phyloP scores from a whole-genome alignment of 2,797 vertebrate species.

The Cynopterus sphinx region DNA sequence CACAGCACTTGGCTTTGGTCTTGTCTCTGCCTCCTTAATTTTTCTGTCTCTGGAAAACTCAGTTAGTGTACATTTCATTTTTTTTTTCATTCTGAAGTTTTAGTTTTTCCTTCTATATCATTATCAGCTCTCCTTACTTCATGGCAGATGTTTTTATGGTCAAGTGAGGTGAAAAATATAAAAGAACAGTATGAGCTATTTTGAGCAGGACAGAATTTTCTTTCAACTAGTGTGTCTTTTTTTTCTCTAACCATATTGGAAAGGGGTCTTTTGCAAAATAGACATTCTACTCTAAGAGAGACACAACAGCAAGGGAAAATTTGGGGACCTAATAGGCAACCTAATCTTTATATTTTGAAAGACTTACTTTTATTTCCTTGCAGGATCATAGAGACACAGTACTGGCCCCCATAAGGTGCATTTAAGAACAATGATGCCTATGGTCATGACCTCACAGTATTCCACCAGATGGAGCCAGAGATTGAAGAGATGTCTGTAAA shows the following conservation, averaged over 20 bases:
- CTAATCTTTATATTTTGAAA: background rate
- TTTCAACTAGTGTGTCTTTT: background rate
- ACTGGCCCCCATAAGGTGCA: background rate
- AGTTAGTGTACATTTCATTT: background rate
- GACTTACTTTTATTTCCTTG: background rate
- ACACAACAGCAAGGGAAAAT: background rate
- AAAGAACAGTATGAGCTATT: background rate
- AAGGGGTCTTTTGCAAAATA: background rate
- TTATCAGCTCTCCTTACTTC: background rate
- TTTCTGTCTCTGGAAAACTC: background rate
- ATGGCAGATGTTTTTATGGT: background rate
- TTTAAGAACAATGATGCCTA: background rate
- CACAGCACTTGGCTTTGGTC: background rate
- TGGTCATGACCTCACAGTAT: constrained; percentile 39
- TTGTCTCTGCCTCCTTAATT: background rate
- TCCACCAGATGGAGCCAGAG: constrained; percentile 80
- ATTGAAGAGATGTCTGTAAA: constrained; percentile 49
- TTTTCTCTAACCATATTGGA: background rate
- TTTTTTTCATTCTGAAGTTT: background rate
- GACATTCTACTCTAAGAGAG: background rate
- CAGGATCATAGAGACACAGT: background rate
- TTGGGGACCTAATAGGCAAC: background rate
- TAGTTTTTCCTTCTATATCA: background rate
- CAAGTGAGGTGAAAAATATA: background rate
- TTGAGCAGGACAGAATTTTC: background rate